Percentiles rank a stretch among this genome's conserved stretches.
phyloP scores from a whole-genome alignment of 2,113 vertebrate genomes.

The Rattus rattus region DNA sequence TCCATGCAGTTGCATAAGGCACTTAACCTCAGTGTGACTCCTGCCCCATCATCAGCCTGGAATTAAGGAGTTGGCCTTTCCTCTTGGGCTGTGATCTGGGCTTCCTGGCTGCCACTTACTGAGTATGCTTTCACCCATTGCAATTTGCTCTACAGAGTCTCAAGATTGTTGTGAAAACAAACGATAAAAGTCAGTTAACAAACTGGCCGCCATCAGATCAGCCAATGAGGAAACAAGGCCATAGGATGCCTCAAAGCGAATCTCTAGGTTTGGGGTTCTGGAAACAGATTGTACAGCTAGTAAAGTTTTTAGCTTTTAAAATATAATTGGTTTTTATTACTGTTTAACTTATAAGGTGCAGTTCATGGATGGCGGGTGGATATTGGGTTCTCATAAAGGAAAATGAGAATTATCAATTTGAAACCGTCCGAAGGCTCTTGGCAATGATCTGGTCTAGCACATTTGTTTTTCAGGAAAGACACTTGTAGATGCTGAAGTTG shows the following conservation, averaged over 20 bases:
- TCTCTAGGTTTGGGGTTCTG: constrained; percentile 54
- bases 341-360: neutral
- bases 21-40: constrained; percentile 71
- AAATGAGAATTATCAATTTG: constrained; percentile 9
- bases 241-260: neutral
- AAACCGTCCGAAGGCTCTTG: neutral
- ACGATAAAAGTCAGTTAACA: constrained; percentile 26
- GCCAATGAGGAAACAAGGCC: neutral
- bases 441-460: neutral
- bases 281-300: neutral
- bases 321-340: constrained; percentile 43
- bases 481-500: neutral
- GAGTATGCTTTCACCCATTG: constrained; percentile 12
- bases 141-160: constrained; percentile 62
- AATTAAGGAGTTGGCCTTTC: neutral
- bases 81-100: constrained; percentile 27
- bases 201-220: neutral
- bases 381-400: constrained; percentile 38
- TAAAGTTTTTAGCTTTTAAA: constrained; percentile 43
- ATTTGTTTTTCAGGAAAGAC: neutral
- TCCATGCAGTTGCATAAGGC: neutral
- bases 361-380: neutral
- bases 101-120: constrained; percentile 49
- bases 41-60: constrained; percentile 28
- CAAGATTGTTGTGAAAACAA: constrained; percentile 72